Percentiles rank a stretch among this genome's conserved stretches.
Conservation (phyloP, 2,113 vertebrate species). For the Pachyramphus minor region DNA sequence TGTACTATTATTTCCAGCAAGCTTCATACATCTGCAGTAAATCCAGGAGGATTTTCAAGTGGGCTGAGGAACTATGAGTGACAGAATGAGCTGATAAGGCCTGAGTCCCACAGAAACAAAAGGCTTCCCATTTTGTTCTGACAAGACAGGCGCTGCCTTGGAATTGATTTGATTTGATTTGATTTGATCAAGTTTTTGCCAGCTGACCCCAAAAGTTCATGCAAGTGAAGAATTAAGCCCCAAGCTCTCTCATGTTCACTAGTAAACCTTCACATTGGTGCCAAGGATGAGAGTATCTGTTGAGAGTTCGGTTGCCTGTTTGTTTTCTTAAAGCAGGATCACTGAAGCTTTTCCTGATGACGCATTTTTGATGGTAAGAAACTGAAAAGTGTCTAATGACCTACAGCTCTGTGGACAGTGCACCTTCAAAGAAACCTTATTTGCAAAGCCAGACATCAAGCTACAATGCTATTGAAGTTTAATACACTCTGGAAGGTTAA, state of each 20-base stretch:
- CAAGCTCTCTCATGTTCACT: neutral
- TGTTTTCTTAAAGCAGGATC: neutral
- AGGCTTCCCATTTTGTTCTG: slow-evolving; percentile 46
- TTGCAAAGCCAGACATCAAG: neutral
- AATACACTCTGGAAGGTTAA: neutral
- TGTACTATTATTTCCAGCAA: slow-evolving; percentile 79
- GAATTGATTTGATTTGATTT: slow-evolving; percentile 68
- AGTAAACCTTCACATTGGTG: neutral
- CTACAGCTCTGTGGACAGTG: neutral
- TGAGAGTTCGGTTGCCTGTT: neutral
- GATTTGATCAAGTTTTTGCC: slow-evolving; percentile 64
- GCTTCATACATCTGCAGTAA: slow-evolving; percentile 79
- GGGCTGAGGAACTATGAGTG: slow-evolving; percentile 61
- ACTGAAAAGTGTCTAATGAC: neutral
- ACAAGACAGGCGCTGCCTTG: slow-evolving; percentile 43
- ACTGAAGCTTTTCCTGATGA: neutral
- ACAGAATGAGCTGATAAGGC: slow-evolving; percentile 74
- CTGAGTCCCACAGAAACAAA: slow-evolving; percentile 62
- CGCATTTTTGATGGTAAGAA: neutral
- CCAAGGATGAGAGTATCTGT: neutral
- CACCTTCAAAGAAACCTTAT: neutral
- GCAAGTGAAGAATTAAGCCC: slow-evolving; percentile 24
- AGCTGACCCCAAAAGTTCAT: slow-evolving; percentile 60
- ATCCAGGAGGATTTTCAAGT: slow-evolving; percentile 79
- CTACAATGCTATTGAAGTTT: neutral